These are phyloP conservation scores for Datnioides undecimradiatus DNA, from an alignment of 2,113 vertebrate species.

Conservation along the genomic window DNA sequence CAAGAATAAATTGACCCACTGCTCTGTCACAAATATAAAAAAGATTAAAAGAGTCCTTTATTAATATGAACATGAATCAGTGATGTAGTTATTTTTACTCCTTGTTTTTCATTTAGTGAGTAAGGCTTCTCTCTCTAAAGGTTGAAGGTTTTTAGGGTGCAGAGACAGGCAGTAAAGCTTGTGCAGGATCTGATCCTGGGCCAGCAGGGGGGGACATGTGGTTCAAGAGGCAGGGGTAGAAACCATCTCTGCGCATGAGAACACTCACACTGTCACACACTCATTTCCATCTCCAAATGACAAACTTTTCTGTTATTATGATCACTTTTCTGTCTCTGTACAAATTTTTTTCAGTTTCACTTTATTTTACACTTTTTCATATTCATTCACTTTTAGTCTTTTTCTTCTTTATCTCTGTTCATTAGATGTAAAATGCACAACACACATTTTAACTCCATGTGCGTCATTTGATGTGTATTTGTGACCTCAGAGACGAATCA, in stretches of 20 bases:
- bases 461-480: background rate
- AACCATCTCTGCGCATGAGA: constrained; percentile 6
- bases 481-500: background rate
- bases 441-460: background rate
- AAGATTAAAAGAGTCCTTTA: too few species aligned
- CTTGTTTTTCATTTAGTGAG: background rate
- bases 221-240: constrained; percentile 40
- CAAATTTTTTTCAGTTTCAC: background rate
- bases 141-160: background rate
- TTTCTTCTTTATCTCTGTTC: background rate
- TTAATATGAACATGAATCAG: background rate
- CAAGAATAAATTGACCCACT: background rate
- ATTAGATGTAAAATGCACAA: background rate
- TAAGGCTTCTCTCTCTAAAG: background rate
- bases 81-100: background rate
- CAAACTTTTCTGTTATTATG: background rate
- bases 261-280: background rate
- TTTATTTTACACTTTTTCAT: background rate
- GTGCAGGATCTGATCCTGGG: constrained; percentile 51
- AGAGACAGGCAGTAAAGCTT: background rate
- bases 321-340: background rate
- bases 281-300: background rate
- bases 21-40: constrained; percentile 1
- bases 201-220: constrained; percentile 77
- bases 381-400: background rate